Evolutionary conservation across 2,888 invertebrate species (phyloP).

Genomic region (Meta bourneti): DNA sequence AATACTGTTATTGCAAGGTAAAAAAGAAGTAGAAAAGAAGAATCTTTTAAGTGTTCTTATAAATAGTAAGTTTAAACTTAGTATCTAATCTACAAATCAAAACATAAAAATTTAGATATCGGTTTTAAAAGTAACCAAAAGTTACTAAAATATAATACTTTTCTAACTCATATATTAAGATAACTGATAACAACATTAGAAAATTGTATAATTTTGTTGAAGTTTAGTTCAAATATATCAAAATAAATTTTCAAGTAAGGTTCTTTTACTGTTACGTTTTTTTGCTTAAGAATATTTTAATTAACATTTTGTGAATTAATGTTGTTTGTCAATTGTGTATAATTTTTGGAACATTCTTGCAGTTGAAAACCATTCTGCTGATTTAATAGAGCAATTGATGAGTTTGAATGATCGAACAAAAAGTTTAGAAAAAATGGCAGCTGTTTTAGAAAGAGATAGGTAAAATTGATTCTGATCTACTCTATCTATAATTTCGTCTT

Average conservation of each 20-base stretch:
- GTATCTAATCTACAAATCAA: not conserved
- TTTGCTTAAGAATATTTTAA: not conserved
- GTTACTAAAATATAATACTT: too few species aligned
- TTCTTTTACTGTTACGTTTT: too few species aligned
- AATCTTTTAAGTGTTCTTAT: conserved; percentile 51
- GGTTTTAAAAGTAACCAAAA: too few species aligned
- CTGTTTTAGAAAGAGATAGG: conserved; percentile 73
- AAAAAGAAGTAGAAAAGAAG: conserved; percentile 73
- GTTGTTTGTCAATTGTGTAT: not conserved
- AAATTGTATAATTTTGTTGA: too few species aligned
- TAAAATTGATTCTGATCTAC: not conserved
- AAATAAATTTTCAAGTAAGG: too few species aligned
- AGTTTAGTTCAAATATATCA: too few species aligned
- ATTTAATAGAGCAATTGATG: conserved; percentile 68
- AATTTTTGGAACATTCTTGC: not conserved
- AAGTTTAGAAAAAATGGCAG: conserved; percentile 65
- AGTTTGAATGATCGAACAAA: conserved; percentile 64
- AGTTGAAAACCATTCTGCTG: conserved; percentile 76
- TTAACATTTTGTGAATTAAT: not conserved
- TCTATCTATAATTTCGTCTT: too few species aligned
- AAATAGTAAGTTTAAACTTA: conserved; percentile 42
- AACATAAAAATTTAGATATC: not conserved
- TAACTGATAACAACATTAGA: too few species aligned
- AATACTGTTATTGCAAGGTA: conserved; percentile 69
- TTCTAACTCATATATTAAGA: too few species aligned